These are phyloP conservation scores for Parnassius apollo DNA, from an alignment of 2,888 invertebrate genomes.

Conservation along the genomic window DNA sequence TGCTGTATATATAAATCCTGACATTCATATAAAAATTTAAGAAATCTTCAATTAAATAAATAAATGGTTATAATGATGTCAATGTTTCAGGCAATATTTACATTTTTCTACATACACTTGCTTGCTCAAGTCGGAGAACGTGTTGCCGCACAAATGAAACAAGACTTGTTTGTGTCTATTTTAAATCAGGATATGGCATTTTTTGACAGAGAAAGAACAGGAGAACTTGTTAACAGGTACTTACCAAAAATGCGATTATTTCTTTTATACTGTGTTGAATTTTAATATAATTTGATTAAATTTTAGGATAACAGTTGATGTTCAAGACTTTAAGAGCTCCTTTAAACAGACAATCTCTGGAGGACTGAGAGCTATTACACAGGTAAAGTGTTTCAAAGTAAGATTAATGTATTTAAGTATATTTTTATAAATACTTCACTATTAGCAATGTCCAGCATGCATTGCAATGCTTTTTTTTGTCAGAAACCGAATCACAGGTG, in stretches of 20 bases:
- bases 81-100: conserved; percentile 87
- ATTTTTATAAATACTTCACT: no score
- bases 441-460: no score
- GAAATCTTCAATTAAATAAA: no score
- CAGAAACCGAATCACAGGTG: no score
- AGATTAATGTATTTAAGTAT: no score
- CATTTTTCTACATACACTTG: conserved; percentile 93
- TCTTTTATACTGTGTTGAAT: background rate
- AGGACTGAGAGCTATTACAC: conserved; percentile 92
- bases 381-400: conserved; percentile 75
- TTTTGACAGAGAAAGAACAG: conserved; percentile 94
- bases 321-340: conserved; percentile 98
- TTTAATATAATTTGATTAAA: background rate
- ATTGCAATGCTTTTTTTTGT: no score
- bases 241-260: no score
- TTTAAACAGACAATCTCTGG: conserved; percentile 97
- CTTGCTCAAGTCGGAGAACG: conserved; percentile 94
- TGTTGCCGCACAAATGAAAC: conserved; percentile 90
- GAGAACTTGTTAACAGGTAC: conserved; percentile 94
- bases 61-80: background rate
- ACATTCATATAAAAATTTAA: no score
- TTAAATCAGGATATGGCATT: conserved; percentile 93
- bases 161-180: conserved; percentile 90
- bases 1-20: no score
- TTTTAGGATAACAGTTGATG: conserved; percentile 90